phyloP scores from a whole-genome alignment of 2,797 vertebrate genomes.

The Pangasius mekongensis region DNA sequence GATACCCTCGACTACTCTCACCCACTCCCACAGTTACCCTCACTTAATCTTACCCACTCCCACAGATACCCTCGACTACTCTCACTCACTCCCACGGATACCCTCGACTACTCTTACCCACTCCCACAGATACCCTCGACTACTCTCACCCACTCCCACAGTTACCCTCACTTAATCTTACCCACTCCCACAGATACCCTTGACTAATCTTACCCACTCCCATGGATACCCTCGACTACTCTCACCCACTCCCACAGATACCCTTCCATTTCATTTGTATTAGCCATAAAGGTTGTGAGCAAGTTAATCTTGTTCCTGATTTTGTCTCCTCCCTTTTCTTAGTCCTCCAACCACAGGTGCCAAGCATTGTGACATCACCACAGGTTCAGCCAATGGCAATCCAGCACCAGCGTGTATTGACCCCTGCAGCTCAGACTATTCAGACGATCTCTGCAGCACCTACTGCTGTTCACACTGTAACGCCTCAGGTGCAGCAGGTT shows the following conservation, averaged over 20 bases:
- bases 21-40: not conserved
- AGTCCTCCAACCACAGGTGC: constrained; percentile 95
- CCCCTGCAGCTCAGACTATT: constrained; percentile 81
- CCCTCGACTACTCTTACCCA: not conserved
- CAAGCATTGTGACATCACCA: constrained; percentile 89
- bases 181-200: not conserved
- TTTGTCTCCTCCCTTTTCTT: constrained; percentile 14
- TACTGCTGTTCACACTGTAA: constrained; percentile 84
- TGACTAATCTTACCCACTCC: not conserved
- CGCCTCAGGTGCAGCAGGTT: constrained; percentile 91
- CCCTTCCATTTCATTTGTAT: not conserved
- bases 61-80: not conserved
- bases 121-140: not conserved
- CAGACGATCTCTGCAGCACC: constrained; percentile 78
- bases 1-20: not conserved
- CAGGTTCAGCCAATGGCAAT: constrained; percentile 92
- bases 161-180: not conserved
- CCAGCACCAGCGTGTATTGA: constrained; percentile 93
- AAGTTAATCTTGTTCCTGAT: not conserved
- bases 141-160: not conserved
- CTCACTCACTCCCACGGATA: not conserved
- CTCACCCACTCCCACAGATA: not conserved
- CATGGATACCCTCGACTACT: not conserved
- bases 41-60: not conserved
- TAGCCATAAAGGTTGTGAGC: not conserved